phyloP scores from a whole-genome alignment of 1,140 invertebrate genomes.

The Papilio glaucus region DNA sequence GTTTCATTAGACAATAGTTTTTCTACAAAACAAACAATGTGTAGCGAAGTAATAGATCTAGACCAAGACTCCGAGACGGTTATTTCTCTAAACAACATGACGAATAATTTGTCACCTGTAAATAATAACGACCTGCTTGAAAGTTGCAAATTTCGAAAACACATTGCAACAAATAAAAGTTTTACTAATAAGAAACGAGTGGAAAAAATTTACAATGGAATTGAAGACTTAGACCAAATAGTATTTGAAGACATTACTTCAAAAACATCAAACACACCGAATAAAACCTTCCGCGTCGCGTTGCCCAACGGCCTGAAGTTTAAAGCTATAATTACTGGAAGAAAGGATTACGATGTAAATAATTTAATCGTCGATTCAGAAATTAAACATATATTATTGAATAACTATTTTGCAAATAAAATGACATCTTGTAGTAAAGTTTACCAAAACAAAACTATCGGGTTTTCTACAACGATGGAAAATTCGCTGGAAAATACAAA shows the following conservation, averaged over 20 bases:
- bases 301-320: slow-evolving; percentile 65
- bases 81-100: background rate
- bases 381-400: slow-evolving; percentile 55
- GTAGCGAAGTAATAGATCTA: background rate
- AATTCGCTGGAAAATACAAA: background rate
- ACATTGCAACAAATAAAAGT: background rate
- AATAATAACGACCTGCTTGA: background rate
- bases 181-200: background rate
- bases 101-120: background rate
- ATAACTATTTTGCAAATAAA: slow-evolving; percentile 42
- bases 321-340: slow-evolving; percentile 66
- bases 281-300: slow-evolving; percentile 58
- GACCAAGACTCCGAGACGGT: background rate
- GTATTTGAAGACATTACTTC: slow-evolving; percentile 47
- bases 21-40: background rate
- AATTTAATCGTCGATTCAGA: slow-evolving; percentile 59
- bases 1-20: background rate
- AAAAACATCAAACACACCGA: slow-evolving; percentile 46
- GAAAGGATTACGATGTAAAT: slow-evolving; percentile 55
- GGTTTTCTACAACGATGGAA: background rate
- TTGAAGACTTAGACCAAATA: slow-evolving; percentile 40
- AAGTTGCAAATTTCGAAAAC: background rate
- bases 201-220: background rate
- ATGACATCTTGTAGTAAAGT: background rate
- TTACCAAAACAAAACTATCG: background rate